Evolutionary conservation across 1,140 invertebrate species (phyloP), one percentile per base, ranked within the genome.

Genomic region (Lepidurus apus): DNA sequence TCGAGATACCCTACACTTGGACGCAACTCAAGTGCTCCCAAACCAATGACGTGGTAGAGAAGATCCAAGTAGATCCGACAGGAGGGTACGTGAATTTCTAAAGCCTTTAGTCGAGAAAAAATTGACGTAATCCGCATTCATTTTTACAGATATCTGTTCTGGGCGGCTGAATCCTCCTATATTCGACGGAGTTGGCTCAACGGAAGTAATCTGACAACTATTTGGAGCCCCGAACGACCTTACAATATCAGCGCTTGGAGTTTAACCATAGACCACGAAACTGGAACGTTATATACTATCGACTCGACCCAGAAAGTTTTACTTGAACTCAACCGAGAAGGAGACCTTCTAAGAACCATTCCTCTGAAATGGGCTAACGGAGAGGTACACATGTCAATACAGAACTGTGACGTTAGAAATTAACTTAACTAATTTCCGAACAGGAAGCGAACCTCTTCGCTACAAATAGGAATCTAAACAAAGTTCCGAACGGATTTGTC

Each of bases 221-320:
- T 65, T n/a, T 65, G 47, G 47, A 21, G 21, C 11, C 47, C 8
- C 13, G 47, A 65, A 65, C 13, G 47, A 13, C 21, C 47, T 65
- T 65, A 65, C 11, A 6, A 13, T 13, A 65, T 65, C 11, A 65
- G 47, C 1, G 13, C 47, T 6, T 65, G 47, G 47, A 65, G 47
- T 65, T 65, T 65, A 65, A 65, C 47, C 47, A 65, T 65, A 65
- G 47, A 65, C 21, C 47, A 65, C 47, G 47, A 65, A 13, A 65
- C 47, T 9, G 47, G 47, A 65, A 65, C 8, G 8, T 65, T 65
- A 13, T 65, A 65, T 13, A 13, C 21, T 13, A 6, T 65, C 21
- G 47, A 65, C 21, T 65, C 47, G 11, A n/a, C 47, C 8, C 13
- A 65, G 47, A 65, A 65, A 13, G 21, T 6, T 11, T n/a, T 65